A percentile compares a stretch with the other conserved stretches of the same genome.
Conservation (phyloP, 2,797 vertebrate genomes). For the Myotis daubentonii region DNA sequence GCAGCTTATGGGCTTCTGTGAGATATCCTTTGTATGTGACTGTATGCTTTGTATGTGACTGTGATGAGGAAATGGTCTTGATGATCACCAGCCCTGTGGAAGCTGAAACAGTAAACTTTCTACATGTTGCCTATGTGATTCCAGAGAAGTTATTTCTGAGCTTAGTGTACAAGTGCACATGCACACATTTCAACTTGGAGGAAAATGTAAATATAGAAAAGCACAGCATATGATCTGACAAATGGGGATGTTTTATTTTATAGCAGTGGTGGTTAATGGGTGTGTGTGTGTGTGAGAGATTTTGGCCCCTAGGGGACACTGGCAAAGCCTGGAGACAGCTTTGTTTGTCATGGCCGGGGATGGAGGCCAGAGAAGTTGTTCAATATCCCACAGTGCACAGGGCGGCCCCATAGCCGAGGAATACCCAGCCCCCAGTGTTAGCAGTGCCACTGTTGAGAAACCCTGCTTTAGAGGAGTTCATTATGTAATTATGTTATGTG, state of each 20-base stretch:
- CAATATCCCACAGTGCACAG: not conserved
- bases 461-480: not conserved
- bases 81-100: not conserved
- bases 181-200: not conserved
- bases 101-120: conserved; percentile 9
- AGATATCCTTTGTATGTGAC: not conserved
- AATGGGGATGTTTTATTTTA: not conserved
- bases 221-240: not conserved
- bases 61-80: not conserved
- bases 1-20: not conserved
- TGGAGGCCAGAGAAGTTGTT: not conserved
- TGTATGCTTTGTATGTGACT: not conserved
- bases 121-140: not conserved
- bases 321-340: not conserved
- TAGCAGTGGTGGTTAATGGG: not conserved
- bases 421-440: not conserved
- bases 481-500: not conserved
- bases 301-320: not conserved
- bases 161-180: not conserved
- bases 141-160: not conserved
- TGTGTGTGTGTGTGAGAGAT: not conserved
- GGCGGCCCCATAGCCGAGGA: not conserved
- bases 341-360: not conserved
- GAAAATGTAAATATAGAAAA: not conserved
- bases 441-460: not conserved